These are phyloP conservation scores for Gallinago jamesoni DNA, from an alignment of 2,113 vertebrate genomes.

Conservation along the genomic window DNA sequence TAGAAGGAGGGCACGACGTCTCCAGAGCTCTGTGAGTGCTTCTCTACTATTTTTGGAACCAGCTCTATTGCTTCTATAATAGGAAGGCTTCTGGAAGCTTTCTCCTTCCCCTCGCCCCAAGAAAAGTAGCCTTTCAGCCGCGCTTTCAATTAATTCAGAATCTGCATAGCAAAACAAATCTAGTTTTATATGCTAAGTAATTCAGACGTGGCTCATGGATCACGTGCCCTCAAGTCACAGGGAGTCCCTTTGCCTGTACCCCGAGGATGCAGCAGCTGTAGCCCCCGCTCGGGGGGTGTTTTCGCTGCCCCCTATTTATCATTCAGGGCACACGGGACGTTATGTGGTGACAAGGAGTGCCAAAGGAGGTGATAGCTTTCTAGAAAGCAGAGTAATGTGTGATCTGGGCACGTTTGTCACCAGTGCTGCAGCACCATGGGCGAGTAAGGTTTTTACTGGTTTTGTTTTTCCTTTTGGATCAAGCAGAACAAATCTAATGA, in stretches of 20 bases:
- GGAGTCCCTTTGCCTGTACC: background rate
- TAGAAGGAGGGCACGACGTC: slow-evolving; percentile 8
- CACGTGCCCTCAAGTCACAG: rapidly evolving
- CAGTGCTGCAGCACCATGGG: background rate
- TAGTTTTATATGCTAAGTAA: background rate
- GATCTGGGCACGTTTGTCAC: background rate
- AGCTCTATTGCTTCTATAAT: slow-evolving; percentile 49
- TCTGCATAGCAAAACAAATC: background rate
- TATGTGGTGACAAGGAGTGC: background rate
- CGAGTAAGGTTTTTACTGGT: background rate
- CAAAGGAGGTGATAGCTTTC: background rate
- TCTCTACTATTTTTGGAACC: slow-evolving; percentile 61
- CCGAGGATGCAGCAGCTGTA: background rate
- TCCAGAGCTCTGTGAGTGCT: slow-evolving; percentile 29
- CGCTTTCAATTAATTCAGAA: background rate
- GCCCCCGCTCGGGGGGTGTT: rapidly evolving
- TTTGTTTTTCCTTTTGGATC: slow-evolving; percentile 27
- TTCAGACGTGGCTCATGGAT: background rate
- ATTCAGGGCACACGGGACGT: background rate
- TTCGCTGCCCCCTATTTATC: background rate
- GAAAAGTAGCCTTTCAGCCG: slow-evolving; percentile 50
- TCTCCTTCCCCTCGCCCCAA: background rate
- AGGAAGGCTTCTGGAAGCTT: slow-evolving; percentile 57
- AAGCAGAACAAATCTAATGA: background rate
- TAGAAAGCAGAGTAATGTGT: background rate